Evolutionary conservation across 2,888 invertebrate species (phyloP).

Genomic region (Heliconius sara): DNA sequence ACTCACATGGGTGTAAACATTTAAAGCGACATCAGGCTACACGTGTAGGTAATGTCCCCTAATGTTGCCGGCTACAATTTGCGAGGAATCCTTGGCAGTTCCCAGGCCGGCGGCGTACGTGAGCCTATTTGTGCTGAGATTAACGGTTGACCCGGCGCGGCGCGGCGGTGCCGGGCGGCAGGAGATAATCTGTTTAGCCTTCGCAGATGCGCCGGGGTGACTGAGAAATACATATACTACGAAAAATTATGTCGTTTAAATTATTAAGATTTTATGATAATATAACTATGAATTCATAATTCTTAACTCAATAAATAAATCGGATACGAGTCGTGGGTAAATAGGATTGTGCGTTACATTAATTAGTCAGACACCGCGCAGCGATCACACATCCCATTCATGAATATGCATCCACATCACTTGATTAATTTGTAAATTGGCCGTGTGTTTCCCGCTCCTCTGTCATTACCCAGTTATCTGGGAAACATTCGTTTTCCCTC

Average conservation of each 20-base stretch:
- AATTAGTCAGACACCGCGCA: conserved; percentile 15
- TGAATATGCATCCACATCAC: conserved; percentile 37
- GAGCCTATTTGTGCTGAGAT: conserved; percentile 73
- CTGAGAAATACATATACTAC: conserved; percentile 2
- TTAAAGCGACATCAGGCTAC: conserved; percentile 23
- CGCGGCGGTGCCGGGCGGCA: conserved; percentile 48
- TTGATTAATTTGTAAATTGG: conserved; percentile 34
- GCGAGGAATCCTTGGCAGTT: conserved; percentile 51
- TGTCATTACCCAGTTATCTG: conserved; percentile 30
- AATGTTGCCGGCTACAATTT: conserved; percentile 55
- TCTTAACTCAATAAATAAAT: neutral
- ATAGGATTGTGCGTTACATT: conserved; percentile 25
- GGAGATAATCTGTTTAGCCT: conserved; percentile 53
- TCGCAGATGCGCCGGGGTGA: conserved; percentile 36
- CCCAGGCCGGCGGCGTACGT: conserved; percentile 57
- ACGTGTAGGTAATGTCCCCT: conserved; percentile 31
- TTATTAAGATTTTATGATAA: neutral
- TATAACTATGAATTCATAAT: neutral
- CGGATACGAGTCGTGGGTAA: neutral
- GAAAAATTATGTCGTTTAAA: neutral
- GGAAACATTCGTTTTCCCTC: conserved; percentile 13
- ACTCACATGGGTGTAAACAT: conserved; percentile 5
- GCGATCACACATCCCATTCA: conserved; percentile 34
- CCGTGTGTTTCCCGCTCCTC: conserved; percentile 34
- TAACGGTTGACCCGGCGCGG: conserved; percentile 60